Percentiles rank a stretch among this genome's conserved stretches.
Evolutionary conservation across 1,140 invertebrate species (phyloP).

Genomic region (Diorhabda carinulata): DNA sequence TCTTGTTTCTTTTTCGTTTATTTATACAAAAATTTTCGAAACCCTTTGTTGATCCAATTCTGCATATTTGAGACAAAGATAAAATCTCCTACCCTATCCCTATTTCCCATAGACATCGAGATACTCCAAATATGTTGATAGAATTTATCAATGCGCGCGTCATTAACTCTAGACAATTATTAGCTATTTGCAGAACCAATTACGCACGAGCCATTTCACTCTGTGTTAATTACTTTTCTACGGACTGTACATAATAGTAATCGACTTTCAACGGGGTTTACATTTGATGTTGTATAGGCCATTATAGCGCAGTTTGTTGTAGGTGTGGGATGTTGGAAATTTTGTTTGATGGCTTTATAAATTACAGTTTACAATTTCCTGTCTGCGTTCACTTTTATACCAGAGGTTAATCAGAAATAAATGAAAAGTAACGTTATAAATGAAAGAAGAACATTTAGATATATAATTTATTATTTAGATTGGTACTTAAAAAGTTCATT

Average conservation of each 20-base stretch:
- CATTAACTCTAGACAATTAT: conserved; percentile 31
- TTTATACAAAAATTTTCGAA: too few species aligned
- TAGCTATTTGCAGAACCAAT: conserved; percentile 32
- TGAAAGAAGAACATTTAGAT: too few species aligned
- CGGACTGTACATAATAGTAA: conserved; percentile 3
- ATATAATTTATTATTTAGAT: too few species aligned
- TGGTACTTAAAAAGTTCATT: too few species aligned
- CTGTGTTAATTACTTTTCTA: conserved; percentile 18
- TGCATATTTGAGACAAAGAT: too few species aligned
- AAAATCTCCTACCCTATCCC: not conserved
- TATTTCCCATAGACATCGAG: conserved; percentile 11
- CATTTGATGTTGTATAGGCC: not conserved
- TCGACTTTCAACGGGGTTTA: conserved; percentile 5
- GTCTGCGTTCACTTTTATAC: too few species aligned
- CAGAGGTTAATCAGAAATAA: too few species aligned
- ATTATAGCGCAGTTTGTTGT: not conserved
- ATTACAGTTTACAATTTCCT: not conserved
- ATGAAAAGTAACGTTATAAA: too few species aligned
- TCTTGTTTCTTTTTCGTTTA: too few species aligned
- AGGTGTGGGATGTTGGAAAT: not conserved
- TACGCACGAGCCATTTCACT: conserved; percentile 28
- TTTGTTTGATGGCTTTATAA: not conserved
- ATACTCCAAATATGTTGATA: conserved; percentile 32
- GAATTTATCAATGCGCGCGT: conserved; percentile 33
- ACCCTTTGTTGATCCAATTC: too few species aligned